A percentile compares a stretch with the other conserved stretches of the same genome.
These are phyloP conservation scores for Typhlomys cinereus DNA, from an alignment of 2,113 vertebrate species.

Conservation along the genomic window DNA sequence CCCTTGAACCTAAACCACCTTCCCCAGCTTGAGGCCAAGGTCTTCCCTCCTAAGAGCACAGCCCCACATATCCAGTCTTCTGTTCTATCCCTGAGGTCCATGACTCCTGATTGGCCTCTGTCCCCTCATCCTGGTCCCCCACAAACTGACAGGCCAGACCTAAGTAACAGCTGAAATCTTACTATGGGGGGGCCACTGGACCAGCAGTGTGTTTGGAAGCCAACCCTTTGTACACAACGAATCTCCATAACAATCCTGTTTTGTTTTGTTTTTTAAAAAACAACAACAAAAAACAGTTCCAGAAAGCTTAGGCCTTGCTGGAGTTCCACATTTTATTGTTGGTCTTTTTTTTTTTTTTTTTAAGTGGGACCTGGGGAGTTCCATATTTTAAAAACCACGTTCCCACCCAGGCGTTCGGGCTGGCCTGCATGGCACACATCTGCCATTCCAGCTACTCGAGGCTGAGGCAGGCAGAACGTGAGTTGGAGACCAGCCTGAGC, in stretches of 20 bases:
- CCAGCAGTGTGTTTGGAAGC: not conserved
- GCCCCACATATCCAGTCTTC: not conserved
- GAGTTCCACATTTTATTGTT: not conserved
- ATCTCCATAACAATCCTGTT: not conserved
- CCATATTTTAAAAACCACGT: not conserved
- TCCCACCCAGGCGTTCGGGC: not conserved
- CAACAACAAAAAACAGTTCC: not conserved
- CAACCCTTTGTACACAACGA: not conserved
- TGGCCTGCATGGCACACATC: not conserved
- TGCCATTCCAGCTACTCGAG: not conserved
- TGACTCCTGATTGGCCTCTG: not conserved
- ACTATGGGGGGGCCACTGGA: not conserved
- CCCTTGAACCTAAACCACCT: not conserved
- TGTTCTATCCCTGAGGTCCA: not conserved
- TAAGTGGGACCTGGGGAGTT: too few species aligned
- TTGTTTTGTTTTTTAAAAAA: too few species aligned
- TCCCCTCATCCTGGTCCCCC: not conserved
- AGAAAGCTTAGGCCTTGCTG: not conserved
- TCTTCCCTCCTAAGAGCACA: not conserved
- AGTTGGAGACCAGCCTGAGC: not conserved
- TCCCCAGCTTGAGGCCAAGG: not conserved
- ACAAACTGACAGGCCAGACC: not conserved
- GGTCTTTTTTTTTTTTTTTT: too few species aligned
- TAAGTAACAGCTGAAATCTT: not conserved
- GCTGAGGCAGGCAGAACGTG: not conserved